These are phyloP conservation scores for Magallana angulata DNA, from an alignment of 1,140 invertebrate genomes.

Conservation along the genomic window DNA sequence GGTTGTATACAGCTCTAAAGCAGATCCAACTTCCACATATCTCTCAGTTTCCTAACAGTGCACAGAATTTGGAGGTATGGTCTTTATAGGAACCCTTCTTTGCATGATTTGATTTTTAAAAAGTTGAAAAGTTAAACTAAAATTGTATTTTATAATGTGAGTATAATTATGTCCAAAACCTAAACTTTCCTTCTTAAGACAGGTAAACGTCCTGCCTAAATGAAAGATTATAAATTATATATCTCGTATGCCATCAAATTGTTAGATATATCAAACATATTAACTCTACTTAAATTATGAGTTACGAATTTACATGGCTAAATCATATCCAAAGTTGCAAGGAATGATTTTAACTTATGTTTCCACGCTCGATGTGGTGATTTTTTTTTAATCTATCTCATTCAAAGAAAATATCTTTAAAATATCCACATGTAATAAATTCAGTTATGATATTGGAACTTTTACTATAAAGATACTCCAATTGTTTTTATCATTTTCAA, in stretches of 20 bases:
- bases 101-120: neutral
- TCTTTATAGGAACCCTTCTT: neutral
- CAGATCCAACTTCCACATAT: neutral
- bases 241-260: neutral
- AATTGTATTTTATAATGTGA: neutral
- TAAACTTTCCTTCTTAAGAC: neutral
- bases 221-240: neutral
- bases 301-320: too few species aligned
- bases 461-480: neutral
- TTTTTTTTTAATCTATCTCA: too few species aligned
- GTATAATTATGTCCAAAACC: neutral
- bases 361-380: too few species aligned
- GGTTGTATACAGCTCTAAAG: neutral
- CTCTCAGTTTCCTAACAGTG: neutral
- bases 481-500: neutral
- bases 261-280: neutral
- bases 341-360: too few species aligned
- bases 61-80: neutral
- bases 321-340: too few species aligned
- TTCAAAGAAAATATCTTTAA: too few species aligned
- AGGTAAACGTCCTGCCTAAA: neutral
- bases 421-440: neutral
- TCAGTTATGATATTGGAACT: neutral
- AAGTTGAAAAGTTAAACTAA: too few species aligned
- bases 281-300: too few species aligned